Percentiles rank a stretch among this genome's conserved stretches.
phyloP scores from a whole-genome alignment of 2,797 vertebrate genomes.

The Pseudomugil gertrudae region DNA sequence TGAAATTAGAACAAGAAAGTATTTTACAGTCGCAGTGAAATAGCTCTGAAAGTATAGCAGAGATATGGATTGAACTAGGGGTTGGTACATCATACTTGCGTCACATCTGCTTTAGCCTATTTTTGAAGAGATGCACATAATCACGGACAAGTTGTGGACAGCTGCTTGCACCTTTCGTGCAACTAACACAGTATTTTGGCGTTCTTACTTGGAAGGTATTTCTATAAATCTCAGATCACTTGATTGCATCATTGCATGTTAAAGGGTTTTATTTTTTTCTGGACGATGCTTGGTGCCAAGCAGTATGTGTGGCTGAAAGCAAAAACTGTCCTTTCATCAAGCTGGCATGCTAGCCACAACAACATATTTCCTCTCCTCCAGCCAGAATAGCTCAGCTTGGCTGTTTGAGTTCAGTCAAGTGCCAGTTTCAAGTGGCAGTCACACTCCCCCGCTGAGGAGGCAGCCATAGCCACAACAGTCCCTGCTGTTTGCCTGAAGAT shows the following conservation, averaged over 20 bases:
- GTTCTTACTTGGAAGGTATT: neutral
- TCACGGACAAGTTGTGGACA: neutral
- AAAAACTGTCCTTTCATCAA: neutral
- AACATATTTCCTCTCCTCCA: constrained; percentile 19
- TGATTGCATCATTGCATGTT: neutral
- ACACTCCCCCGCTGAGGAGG: constrained; percentile 7
- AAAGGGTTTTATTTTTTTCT: neutral
- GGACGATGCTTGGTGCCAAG: constrained; percentile 11
- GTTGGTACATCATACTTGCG: no score
- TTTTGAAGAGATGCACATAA: neutral
- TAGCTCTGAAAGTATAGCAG: neutral
- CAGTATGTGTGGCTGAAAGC: neutral
- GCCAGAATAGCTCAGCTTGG: neutral
- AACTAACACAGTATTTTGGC: neutral
- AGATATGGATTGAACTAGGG: neutral
- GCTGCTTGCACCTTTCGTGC: neutral
- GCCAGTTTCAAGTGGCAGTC: constrained; percentile 22
- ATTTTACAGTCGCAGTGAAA: neutral
- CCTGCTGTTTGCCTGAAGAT: constrained; percentile 15
- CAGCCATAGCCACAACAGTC: constrained; percentile 9
- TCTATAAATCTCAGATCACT: neutral
- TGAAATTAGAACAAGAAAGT: neutral
- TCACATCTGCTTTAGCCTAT: constrained; percentile 18
- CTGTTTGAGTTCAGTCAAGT: constrained; percentile 6
- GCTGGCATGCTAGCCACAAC: constrained; percentile 31